These are phyloP conservation scores for Euura saliciscinereae DNA, from an alignment of 1,140 invertebrate genomes.

Conservation along the genomic window DNA sequence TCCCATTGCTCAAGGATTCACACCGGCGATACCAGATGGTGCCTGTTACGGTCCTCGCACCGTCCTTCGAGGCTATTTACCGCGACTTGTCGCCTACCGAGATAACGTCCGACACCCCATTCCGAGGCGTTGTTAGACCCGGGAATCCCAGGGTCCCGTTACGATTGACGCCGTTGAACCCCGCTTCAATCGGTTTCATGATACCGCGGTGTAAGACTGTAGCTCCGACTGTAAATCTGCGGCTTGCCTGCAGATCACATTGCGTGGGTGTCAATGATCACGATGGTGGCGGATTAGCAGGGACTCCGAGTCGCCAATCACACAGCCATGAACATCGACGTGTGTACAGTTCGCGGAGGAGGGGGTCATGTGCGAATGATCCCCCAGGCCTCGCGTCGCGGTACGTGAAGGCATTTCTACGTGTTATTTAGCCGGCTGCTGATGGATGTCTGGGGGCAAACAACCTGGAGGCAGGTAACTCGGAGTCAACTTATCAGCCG, in stretches of 20 bases:
- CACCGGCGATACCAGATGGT: background rate
- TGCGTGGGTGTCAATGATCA: conserved; percentile 6
- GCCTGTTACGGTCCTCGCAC: no score
- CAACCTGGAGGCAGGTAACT: background rate
- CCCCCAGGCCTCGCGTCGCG: background rate
- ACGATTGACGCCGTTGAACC: background rate
- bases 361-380: conserved; percentile 4
- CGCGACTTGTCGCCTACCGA: background rate
- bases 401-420: conserved; percentile 4
- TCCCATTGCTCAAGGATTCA: background rate
- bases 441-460: conserved; percentile 5
- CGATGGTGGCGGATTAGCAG: background rate
- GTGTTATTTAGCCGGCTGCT: background rate
- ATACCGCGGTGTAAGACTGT: background rate
- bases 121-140: background rate
- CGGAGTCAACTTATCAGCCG: background rate
- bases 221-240: background rate
- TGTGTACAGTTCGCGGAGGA: background rate
- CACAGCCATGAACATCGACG: background rate
- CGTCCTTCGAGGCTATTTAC: no score
- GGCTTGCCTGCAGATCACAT: background rate
- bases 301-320: background rate
- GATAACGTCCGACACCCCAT: background rate
- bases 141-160: background rate
- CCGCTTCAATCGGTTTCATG: background rate